Base-by-base conservation (phyloP, 2,113 vertebrate species). In the Zingel zingel region DNA sequence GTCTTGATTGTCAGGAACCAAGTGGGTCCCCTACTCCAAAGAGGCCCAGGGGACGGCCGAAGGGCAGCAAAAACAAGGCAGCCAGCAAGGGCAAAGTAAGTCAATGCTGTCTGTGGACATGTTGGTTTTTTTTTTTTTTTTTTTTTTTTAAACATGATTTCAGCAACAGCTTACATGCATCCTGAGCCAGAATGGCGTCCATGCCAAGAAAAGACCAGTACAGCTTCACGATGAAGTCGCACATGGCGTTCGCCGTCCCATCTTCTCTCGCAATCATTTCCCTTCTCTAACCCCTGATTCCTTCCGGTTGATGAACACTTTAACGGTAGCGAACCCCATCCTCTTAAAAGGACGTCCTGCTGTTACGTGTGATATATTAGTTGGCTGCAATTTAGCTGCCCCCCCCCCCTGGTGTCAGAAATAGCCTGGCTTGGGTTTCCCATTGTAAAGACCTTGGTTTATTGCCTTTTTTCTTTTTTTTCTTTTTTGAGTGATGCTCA, bases 31-130 rank as follows among this genome's bases (percentile, higher is more conserved):
- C 98, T 0, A 95, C 96, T 91, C 96, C 97, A 64, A 99, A 99
- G 96, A 97, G 97, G 96, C 95, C 97, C 89, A 96, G 97, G 69
- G 98, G 98, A 86, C 95, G 98, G 87, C 98, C 98, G 1, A 98
- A 98, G 96, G 98, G 98, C 86, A 99, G 97, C 95, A 99, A 97
- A 94, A 99, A 98, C 94, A 99, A 99, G 95, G 77, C 95, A 2
- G 53, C 93, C 36, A 2, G 93, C 6, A 97, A 98, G 95, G 95
- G 93, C 92, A 97, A 98, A 95, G 98, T 98, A 88, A 96, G 94
- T 92, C 48, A 5, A 14, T n/a, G 70, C 62, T 36, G 54, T 50
- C 30, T 64, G n/a, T 39, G 0, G 50, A 4, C n/a, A 0, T 67
- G 63, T 66, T 25, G 25, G 25, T 1, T 25, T 1, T 25, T 36